These are phyloP conservation scores for Trypoxylus dichotomus DNA, from an alignment of 1,140 invertebrate genomes.

Conservation along the genomic window DNA sequence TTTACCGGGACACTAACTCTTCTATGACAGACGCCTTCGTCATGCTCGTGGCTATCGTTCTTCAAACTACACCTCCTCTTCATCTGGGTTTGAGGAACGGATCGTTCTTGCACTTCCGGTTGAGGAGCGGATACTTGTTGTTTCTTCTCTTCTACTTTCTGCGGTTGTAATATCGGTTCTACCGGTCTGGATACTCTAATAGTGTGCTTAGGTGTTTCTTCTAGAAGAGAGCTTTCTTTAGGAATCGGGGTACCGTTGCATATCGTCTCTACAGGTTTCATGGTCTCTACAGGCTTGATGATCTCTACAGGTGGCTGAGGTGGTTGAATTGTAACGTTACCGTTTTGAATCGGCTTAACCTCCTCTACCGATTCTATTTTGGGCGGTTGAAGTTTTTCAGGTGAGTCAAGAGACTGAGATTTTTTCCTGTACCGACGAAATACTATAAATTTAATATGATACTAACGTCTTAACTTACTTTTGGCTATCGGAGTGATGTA, in stretches of 20 bases:
- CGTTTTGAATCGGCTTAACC: background rate
- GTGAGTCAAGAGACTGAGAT: background rate
- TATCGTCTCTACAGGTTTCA: background rate
- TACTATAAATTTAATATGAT: background rate
- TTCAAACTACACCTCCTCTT: slow-evolving; percentile 26
- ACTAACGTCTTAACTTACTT: slow-evolving; percentile 45
- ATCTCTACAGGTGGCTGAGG: background rate
- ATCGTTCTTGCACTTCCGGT: background rate
- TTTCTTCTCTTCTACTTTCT: background rate
- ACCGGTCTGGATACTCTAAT: background rate
- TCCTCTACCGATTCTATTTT: background rate
- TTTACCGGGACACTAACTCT: slow-evolving; percentile 44
- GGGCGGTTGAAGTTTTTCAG: background rate
- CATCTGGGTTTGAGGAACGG: background rate
- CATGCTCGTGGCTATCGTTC: slow-evolving; percentile 31
- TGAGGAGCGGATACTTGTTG: background rate
- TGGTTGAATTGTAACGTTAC: background rate
- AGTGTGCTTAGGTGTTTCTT: background rate
- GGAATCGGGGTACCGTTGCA: background rate
- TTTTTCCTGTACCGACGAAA: background rate
- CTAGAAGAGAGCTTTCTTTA: background rate
- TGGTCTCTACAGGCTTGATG: background rate
- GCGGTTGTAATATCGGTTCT: background rate
- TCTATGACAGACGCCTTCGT: slow-evolving; percentile 39
- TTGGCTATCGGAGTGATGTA: slow-evolving; percentile 57